phyloP scores from a whole-genome alignment of 2,888 invertebrate species.

The Hyposoter didymator region DNA sequence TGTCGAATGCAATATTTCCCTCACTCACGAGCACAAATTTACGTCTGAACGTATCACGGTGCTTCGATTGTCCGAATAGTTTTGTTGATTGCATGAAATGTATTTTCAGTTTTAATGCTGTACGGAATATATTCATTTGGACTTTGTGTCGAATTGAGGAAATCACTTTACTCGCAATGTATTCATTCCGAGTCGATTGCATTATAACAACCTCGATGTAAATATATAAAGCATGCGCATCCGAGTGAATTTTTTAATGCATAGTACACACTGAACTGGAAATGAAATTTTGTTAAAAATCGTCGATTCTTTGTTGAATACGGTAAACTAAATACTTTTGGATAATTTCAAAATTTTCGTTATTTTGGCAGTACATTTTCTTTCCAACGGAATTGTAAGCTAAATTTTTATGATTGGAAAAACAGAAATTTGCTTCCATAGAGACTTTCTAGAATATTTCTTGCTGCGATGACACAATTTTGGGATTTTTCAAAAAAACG shows the following conservation, averaged over 20 bases:
- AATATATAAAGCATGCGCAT: neutral
- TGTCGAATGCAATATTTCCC: neutral
- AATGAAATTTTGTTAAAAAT: too few relatives aligned
- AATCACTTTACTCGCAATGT: neutral
- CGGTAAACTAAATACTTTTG: too few relatives aligned
- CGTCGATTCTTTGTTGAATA: too few relatives aligned
- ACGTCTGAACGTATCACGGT: neutral
- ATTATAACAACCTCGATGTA: conserved; percentile 24
- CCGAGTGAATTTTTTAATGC: conserved; percentile 26
- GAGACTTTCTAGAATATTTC: too few relatives aligned
- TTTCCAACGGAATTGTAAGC: too few relatives aligned
- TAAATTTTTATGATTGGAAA: too few relatives aligned
- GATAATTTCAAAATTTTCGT: too few relatives aligned
- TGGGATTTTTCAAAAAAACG: too few relatives aligned
- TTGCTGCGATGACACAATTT: too few relatives aligned
- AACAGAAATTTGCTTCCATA: too few relatives aligned
- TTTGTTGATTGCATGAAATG: neutral
- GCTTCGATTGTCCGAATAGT: neutral
- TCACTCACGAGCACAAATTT: neutral
- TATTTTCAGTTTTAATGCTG: neutral
- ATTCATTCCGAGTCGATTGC: conserved; percentile 7
- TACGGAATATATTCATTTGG: neutral
- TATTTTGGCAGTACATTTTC: too few relatives aligned
- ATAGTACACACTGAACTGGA: neutral
- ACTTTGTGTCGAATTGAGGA: neutral